Evolutionary conservation across 2,797 vertebrate species (phyloP).

Genomic region (Mus caroli): DNA sequence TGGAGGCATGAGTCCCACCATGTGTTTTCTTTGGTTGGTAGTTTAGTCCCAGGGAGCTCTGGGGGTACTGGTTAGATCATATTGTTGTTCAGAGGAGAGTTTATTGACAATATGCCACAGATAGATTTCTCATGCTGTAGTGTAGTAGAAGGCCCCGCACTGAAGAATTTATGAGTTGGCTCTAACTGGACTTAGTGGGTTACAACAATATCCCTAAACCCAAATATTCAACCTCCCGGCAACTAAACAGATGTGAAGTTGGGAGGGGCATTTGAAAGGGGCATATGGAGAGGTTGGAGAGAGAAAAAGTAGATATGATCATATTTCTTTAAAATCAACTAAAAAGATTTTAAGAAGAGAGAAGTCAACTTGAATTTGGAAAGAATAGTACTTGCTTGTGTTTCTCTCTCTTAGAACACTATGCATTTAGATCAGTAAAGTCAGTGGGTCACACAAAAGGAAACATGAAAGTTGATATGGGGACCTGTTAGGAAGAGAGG

Average conservation of each 20-base stretch:
- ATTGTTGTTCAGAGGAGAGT: no score
- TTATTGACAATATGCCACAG: no score
- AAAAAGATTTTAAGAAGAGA: neutral
- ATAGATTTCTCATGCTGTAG: neutral
- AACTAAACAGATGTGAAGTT: neutral
- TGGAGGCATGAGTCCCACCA: no score
- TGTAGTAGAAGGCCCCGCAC: neutral
- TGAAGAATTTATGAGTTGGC: neutral
- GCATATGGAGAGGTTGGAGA: neutral
- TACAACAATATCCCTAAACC: neutral
- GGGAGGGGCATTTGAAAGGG: neutral
- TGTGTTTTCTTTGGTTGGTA: no score
- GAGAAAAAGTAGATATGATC: neutral
- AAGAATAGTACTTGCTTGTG: neutral
- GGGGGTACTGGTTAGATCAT: no score
- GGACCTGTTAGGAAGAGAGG: neutral
- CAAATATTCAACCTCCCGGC: neutral
- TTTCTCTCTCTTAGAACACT: neutral
- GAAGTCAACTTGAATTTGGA: conserved; percentile 38
- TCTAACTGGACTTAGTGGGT: neutral
- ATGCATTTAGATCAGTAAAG: neutral
- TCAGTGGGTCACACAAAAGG: neutral
- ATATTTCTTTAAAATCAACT: neutral
- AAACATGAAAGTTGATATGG: neutral
- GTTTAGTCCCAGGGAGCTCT: no score